Base-by-base conservation (phyloP, 2,888 invertebrate genomes). In the Sarcophaga carnaria region DNA sequence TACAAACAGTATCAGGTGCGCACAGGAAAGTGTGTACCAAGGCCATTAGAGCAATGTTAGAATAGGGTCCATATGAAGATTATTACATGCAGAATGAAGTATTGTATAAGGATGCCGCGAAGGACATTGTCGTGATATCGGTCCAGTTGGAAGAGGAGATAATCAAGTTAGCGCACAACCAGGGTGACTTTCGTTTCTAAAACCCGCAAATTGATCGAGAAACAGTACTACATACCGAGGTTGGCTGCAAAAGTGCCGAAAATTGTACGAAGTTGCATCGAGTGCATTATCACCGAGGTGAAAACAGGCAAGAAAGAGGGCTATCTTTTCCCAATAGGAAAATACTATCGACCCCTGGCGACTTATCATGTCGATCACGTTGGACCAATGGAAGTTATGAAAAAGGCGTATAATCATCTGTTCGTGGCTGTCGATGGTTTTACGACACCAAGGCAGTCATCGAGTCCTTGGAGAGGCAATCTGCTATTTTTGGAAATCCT, bases 41-140 rank as follows among this genome's bases (percentile, higher is more conserved):
- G 12, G 88, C 84, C 20, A 47, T 89, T 2, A 17, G 49, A 10
- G 77, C 77, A 25, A 20, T 85, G 12, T 47, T 86, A 14, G 81
- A 86, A 62, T 70, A 37, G 0, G 74, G 74, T 20, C n/a, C n/a
- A n/a, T 86, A 81, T 25, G 84, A 80, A 11, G 85, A 88, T 45
- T 87, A 59, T 60, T 81, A 67, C 62, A 45, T 74, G n/a, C 77
- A 66, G 59, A 69, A 69, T 20, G 85, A 67, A 17, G 27, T 88
- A 1, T 17, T 89, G 0, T 86, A 83, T 49, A 87, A 88, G 49
- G 59, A 75, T 59, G 60, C 80, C 12, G 76, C 49, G 0, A 74
- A 78, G 54, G 74, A 87, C 0, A n/a, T 90, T 2, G 79, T 92
- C 6, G 90, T 92, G 0, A 89, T 93, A 25, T 93, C 93, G 0